Percentiles rank a stretch among this genome's conserved stretches.
Evolutionary conservation across 2,113 vertebrate genomes (phyloP).

Genomic region (Anthoscopus minutus): DNA sequence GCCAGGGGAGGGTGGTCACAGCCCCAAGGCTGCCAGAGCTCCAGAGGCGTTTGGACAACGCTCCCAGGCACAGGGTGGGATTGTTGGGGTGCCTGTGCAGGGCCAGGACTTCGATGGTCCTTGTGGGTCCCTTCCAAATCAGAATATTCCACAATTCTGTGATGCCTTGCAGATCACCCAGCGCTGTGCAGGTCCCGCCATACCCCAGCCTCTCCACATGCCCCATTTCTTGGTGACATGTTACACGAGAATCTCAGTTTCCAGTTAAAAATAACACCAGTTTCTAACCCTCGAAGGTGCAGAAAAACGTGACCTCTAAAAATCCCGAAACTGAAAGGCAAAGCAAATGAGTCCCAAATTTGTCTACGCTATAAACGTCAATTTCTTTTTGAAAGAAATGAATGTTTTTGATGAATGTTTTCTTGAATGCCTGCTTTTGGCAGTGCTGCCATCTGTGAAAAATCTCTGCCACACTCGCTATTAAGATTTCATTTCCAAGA

Average conservation of each 20-base stretch:
- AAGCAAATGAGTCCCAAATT: constrained; percentile 54
- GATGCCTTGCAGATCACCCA: background rate
- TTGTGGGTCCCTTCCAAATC: background rate
- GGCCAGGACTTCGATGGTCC: background rate
- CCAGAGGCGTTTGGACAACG: fast-evolving
- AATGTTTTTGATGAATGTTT: constrained; percentile 64
- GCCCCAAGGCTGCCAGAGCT: background rate
- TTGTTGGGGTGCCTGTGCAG: background rate
- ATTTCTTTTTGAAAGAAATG: constrained; percentile 60
- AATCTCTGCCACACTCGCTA: constrained; percentile 35
- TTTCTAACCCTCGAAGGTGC: constrained; percentile 10
- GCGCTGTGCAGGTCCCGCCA: fast-evolving
- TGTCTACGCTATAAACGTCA: constrained; percentile 55
- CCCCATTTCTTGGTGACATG: background rate
- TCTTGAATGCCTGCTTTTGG: constrained; percentile 57
- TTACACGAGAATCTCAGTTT: background rate
- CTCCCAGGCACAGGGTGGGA: background rate
- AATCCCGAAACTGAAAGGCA: constrained; percentile 37
- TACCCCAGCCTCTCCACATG: background rate
- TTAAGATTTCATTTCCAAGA: constrained; percentile 37
- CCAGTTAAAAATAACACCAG: constrained; percentile 18
- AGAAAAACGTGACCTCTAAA: constrained; percentile 36
- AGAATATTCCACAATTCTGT: background rate
- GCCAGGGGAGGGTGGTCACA: background rate
- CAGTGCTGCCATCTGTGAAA: constrained; percentile 61